phyloP scores from a whole-genome alignment of 1,140 invertebrate species.

The Aphelinus certus region DNA sequence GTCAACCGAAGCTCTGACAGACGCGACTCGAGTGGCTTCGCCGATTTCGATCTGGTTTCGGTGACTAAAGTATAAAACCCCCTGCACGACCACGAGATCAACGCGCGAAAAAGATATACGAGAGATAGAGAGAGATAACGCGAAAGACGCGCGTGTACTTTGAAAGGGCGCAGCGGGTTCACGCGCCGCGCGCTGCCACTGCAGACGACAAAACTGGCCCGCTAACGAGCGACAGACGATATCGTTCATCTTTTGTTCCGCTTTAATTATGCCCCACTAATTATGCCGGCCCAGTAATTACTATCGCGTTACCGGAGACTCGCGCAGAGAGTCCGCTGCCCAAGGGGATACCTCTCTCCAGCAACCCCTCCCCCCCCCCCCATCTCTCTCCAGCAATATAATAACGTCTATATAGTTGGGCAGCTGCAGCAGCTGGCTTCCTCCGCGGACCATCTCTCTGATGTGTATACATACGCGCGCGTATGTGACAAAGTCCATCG shows the following conservation, averaged over 20 bases:
- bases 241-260: slow-evolving; percentile 61
- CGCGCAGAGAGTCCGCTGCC: slow-evolving; percentile 40
- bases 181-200: too few relatives aligned
- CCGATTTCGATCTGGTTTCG: too few relatives aligned
- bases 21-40: too few relatives aligned
- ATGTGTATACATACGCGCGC: too few relatives aligned
- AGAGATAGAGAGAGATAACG: neutral
- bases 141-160: slow-evolving; percentile 45
- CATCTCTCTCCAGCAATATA: slow-evolving; percentile 12
- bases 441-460: too few relatives aligned
- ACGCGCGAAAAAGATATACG: neutral
- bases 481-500: too few relatives aligned
- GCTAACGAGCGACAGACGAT: slow-evolving; percentile 62
- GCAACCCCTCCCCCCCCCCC: slow-evolving; percentile 9
- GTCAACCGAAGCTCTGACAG: too few relatives aligned
- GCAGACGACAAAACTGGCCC: slow-evolving; percentile 55
- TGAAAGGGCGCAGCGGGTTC: too few relatives aligned
- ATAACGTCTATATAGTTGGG: slow-evolving; percentile 37
- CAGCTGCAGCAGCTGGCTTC: too few relatives aligned
- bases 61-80: too few relatives aligned
- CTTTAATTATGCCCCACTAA: slow-evolving; percentile 61
- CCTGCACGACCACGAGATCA: neutral
- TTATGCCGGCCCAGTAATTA: slow-evolving; percentile 61
- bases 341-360: slow-evolving; percentile 56
- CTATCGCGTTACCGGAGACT: slow-evolving; percentile 60